Percentiles rank a stretch among this genome's conserved stretches.
Conservation (phyloP, 2,797 vertebrate genomes). For the Sandelia bainsii region DNA sequence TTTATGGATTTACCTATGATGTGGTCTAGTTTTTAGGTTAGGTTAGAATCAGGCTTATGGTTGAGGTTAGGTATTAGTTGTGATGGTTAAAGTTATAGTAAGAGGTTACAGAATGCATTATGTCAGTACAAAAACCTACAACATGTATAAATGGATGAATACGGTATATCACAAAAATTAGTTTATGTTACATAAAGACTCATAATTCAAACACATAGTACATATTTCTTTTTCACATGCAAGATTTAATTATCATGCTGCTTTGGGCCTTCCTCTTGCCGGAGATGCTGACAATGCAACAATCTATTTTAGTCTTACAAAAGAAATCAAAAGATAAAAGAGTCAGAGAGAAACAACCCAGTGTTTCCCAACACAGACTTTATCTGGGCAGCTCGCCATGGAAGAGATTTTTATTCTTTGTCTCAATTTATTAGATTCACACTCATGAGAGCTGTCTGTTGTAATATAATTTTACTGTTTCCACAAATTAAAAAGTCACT, state of each 20-base stretch:
- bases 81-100: no score
- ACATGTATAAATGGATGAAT: not conserved
- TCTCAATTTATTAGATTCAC: constrained; percentile 25
- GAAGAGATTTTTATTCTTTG: constrained; percentile 20
- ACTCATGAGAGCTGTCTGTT: not conserved
- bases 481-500: not conserved
- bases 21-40: no score
- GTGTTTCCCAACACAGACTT: constrained; percentile 28
- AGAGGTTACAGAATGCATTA: no score
- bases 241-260: constrained; percentile 5
- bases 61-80: no score
- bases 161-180: no score
- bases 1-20: no score
- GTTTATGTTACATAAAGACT: no score
- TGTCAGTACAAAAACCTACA: no score
- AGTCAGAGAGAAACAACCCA: constrained; percentile 3
- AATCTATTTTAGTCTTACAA: constrained; percentile 23
- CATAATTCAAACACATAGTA: no score
- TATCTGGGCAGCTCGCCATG: constrained; percentile 22
- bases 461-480: not conserved
- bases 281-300: constrained; percentile 7
- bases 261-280: constrained; percentile 13
- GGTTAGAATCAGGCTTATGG: no score
- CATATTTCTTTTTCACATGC: constrained; percentile 17
- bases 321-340: constrained; percentile 24